Evolutionary conservation across 2,888 invertebrate genomes (phyloP).

Genomic region (Spisula solida): DNA sequence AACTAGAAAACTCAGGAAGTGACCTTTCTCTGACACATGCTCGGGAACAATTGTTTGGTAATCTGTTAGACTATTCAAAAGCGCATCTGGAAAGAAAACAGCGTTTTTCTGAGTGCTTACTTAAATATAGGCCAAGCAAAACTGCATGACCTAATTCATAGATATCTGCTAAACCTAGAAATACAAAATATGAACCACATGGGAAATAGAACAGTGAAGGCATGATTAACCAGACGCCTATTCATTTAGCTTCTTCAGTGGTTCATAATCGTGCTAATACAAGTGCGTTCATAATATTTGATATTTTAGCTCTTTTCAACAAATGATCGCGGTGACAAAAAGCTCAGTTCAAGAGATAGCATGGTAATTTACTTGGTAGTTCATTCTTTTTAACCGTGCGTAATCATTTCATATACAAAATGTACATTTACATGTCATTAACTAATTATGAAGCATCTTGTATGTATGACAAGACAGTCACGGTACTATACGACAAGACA

Average conservation of each 20-base stretch:
- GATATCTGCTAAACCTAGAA: conserved; percentile 1
- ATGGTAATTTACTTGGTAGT: too few species aligned
- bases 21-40: conserved; percentile 80
- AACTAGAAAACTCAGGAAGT: conserved; percentile 84
- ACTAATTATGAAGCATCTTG: too few species aligned
- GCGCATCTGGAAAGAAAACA: conserved; percentile 75
- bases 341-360: too few species aligned
- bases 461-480: too few species aligned
- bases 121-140: background rate
- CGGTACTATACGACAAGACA: too few species aligned
- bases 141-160: background rate
- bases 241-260: background rate
- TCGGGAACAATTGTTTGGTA: conserved; percentile 83
- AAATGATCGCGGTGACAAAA: too few species aligned
- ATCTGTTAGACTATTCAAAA: conserved; percentile 77
- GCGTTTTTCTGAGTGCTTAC: background rate
- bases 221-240: background rate
- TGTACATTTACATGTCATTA: too few species aligned
- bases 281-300: too few species aligned
- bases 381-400: too few species aligned
- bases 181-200: background rate
- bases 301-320: too few species aligned
- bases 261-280: background rate
- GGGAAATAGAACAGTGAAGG: background rate
- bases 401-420: too few species aligned